phyloP scores from a whole-genome alignment of 53 echinoderm and acorn worm species.

The Temnopleurus reevesii region DNA sequence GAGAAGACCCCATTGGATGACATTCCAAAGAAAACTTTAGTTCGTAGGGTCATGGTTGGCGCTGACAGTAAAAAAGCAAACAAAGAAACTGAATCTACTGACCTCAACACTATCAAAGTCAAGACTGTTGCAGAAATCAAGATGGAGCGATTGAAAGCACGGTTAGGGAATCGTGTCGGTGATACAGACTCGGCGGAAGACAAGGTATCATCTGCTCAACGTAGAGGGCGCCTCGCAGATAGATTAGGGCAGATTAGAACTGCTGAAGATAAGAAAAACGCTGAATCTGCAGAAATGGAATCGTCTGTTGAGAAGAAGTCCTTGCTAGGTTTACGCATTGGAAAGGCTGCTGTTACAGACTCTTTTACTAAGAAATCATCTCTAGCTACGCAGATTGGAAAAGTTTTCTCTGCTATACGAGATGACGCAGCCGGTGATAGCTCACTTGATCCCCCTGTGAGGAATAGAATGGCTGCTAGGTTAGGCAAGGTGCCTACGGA shows the following conservation, averaged over 20 bases:
- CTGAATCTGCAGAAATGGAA: neutral
- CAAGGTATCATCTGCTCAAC: neutral
- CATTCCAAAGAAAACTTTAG: neutral
- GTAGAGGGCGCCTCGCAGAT: neutral
- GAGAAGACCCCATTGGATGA: neutral
- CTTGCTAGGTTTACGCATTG: neutral
- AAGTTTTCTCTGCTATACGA: neutral
- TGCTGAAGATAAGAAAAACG: neutral
- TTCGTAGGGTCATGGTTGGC: conserved; percentile 11
- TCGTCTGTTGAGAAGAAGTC: neutral
- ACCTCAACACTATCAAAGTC: conserved; percentile 32
- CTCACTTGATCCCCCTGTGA: neutral
- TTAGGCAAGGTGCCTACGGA: neutral
- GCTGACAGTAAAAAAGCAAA: neutral
- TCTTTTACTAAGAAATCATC: neutral
- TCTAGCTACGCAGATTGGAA: neutral
- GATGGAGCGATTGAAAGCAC: conserved; percentile 50
- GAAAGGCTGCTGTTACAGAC: neutral
- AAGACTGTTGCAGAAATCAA: conserved; percentile 69
- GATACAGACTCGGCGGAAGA: neutral
- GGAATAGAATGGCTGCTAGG: neutral
- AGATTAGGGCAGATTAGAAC: conserved; percentile 4
- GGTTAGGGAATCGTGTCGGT: conserved; percentile 44
- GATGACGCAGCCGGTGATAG: neutral
- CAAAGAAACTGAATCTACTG: neutral